Percentiles rank a stretch among this genome's conserved stretches.
These are phyloP conservation scores for Drosophila repleta DNA, from an alignment of 1,140 invertebrate species.

Conservation along the genomic window DNA sequence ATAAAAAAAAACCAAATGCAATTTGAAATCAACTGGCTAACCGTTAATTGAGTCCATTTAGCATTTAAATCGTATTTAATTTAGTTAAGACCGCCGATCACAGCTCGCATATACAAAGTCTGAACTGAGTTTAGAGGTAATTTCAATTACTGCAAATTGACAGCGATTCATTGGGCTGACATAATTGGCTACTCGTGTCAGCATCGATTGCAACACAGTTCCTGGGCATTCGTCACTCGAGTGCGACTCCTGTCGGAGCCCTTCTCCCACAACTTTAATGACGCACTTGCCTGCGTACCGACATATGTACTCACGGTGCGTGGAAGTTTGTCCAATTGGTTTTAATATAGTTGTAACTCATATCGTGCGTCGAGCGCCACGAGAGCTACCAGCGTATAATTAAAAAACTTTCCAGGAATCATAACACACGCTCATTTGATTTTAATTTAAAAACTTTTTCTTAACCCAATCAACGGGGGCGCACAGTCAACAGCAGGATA, in stretches of 20 bases:
- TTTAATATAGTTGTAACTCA: too few relatives aligned
- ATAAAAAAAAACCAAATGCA: neutral
- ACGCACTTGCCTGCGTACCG: too few relatives aligned
- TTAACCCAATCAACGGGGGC: neutral
- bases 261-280: neutral
- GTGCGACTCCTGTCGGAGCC: neutral
- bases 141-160: too few relatives aligned
- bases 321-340: neutral
- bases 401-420: neutral
- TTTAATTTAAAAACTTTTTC: constrained; percentile 10
- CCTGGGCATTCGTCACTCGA: too few relatives aligned
- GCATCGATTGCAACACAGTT: too few relatives aligned
- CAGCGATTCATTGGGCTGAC: too few relatives aligned
- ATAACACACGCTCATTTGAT: neutral
- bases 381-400: neutral
- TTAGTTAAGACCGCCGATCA: neutral
- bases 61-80: neutral
- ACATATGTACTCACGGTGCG: too few relatives aligned
- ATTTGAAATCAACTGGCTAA: neutral
- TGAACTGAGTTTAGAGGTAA: too few relatives aligned
- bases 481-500: neutral
- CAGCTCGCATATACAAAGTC: too few relatives aligned
- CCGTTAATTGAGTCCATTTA: neutral
- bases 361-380: neutral
- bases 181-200: too few relatives aligned